Base-by-base conservation (phyloP, 2,113 vertebrate genomes). In the Callithrix jacchus region DNA sequence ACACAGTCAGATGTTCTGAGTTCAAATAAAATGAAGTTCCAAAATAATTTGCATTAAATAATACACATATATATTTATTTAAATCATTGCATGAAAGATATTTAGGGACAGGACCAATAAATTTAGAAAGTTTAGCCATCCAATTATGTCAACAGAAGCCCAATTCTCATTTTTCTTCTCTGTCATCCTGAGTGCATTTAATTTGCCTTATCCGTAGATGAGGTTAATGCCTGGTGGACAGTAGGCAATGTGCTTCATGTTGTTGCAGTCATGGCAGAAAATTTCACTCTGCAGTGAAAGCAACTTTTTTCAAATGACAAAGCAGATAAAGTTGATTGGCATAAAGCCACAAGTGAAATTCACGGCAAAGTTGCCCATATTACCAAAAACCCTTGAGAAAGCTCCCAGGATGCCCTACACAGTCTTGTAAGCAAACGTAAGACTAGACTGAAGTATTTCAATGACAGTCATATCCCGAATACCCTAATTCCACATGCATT, bases 401-500 rank as follows among this genome's bases (percentile, higher is more conserved):
- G 0, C 2, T 70, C 30, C 11, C 6, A 14, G 8, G n/a, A 3
- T 81, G 1, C 8, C 18, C 0, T 52, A 20, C 10, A 49, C 12
- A 8, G 2, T 54, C 25, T 64, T 58, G 25, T 23, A 68, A 79
- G 5, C 45, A 74, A 88, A 80, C 3, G 0, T 5, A 68, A 74
- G 17, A 21, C 27, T 25, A 66, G 9, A 54, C 4, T 45, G 40
- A 54, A 64, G 5, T 20, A 71, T 25, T 82, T 58, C 56, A 61
- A 2, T 83, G 42, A 49, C 30, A 89, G 70, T 49, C 37, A 16
- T 61, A 21, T 71, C 20, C 37, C 54, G 32, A 84, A 45, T 76
- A 45, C 42, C 14, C 2, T 37, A 5, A 25, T 56, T 81, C 3
- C 56, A 42, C 30, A 3, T 77, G 27, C n/a, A 84, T 21, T 7